These are phyloP conservation scores for Poecilia latipinna DNA, from an alignment of 2,113 vertebrate species.

Conservation along the genomic window DNA sequence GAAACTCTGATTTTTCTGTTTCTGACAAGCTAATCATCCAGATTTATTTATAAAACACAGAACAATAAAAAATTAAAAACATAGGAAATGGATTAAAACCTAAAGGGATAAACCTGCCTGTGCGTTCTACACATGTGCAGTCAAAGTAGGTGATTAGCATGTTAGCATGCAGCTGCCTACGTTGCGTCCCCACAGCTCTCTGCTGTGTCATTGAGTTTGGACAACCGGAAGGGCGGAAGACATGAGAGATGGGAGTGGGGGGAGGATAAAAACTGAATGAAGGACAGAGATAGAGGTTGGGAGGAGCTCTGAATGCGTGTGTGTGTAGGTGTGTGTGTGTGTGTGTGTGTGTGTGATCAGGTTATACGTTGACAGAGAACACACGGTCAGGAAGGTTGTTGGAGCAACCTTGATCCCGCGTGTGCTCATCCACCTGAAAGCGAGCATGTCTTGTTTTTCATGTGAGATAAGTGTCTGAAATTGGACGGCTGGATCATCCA, in stretches of 20 bases:
- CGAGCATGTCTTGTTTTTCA: constrained; percentile 20
- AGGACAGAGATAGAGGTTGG: constrained; percentile 56
- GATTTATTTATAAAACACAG: too few species aligned
- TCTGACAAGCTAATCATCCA: too few species aligned
- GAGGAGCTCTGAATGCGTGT: not conserved
- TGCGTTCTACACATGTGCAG: not conserved
- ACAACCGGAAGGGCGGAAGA: constrained; percentile 54
- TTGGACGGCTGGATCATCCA: constrained; percentile 43
- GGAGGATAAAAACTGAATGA: constrained; percentile 57
- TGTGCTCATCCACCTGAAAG: constrained; percentile 29
- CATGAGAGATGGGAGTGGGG: constrained; percentile 21
- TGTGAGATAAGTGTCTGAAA: constrained; percentile 58
- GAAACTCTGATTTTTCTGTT: too few species aligned
- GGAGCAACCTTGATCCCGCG: constrained; percentile 32
- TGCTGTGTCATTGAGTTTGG: constrained; percentile 79
- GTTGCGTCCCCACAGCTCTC: constrained; percentile 63
- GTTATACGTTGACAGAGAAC: constrained; percentile 27
- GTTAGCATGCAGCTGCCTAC: constrained; percentile 74
- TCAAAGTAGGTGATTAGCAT: constrained; percentile 21
- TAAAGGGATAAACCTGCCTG: not conserved
- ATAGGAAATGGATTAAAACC: not conserved
- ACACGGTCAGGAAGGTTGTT: constrained; percentile 25
- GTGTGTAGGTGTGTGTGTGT: too few species aligned
- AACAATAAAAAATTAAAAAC: not conserved
- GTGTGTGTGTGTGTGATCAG: too few species aligned